phyloP scores from a whole-genome alignment of 2,113 vertebrate genomes.

The Motacilla tschutschensis region DNA sequence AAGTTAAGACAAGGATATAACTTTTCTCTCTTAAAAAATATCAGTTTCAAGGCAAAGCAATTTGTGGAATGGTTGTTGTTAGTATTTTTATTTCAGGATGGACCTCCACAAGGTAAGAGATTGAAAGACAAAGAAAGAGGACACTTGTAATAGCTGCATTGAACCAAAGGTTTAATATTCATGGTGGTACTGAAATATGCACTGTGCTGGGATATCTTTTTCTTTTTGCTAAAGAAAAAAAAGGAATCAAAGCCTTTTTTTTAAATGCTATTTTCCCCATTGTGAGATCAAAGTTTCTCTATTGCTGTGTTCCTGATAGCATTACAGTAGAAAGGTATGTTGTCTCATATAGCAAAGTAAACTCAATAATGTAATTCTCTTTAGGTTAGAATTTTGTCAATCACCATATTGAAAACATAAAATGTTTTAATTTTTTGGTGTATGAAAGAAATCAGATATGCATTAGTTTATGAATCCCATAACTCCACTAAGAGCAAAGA shows the following conservation, averaged over 20 bases:
- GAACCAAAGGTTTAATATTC: background rate
- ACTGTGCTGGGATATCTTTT: background rate
- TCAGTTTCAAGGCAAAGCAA: background rate
- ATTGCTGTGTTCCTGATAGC: background rate
- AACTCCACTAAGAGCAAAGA: background rate
- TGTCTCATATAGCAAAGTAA: background rate
- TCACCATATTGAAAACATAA: background rate
- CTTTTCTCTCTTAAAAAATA: background rate
- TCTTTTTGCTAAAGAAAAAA: background rate
- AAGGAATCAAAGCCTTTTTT: background rate
- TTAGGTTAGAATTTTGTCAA: background rate
- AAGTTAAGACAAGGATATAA: background rate
- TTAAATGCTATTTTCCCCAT: background rate
- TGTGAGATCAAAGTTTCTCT: background rate
- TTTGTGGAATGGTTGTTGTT: background rate
- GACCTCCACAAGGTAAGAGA: background rate
- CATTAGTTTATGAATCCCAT: background rate
- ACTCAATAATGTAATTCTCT: background rate
- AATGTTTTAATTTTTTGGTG: background rate
- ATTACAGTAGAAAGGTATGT: background rate
- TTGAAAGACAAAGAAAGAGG: background rate
- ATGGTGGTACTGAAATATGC: background rate
- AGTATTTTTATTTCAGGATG: background rate
- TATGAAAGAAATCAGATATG: background rate
- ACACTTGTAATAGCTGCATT: background rate